phyloP scores from a whole-genome alignment of 1,140 invertebrate genomes.

The Drosophila sechellia region DNA sequence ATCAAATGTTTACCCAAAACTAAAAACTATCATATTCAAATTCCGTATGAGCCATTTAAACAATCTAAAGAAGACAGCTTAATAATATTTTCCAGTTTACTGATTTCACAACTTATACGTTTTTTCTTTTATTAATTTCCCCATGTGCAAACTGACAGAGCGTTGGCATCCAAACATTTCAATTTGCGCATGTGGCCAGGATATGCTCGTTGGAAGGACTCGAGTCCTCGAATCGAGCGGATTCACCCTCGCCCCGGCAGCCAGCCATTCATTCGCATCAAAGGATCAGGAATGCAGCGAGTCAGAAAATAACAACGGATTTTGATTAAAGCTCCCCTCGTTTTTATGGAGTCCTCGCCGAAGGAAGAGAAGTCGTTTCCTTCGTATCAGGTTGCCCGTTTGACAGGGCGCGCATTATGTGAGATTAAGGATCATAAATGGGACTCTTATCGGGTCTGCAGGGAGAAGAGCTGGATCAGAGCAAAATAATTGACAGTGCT shows the following conservation, averaged over 20 bases:
- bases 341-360: conserved; percentile 76
- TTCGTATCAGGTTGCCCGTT: conserved; percentile 75
- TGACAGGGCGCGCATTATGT: conserved; percentile 76
- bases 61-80: too few relatives aligned
- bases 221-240: conserved; percentile 45
- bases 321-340: conserved; percentile 84
- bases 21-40: too few relatives aligned
- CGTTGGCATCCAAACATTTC: conserved; percentile 82
- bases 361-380: conserved; percentile 13
- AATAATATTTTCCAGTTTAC: neutral
- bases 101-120: too few relatives aligned
- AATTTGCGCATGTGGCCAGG: conserved; percentile 78
- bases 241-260: conserved; percentile 62
- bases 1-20: too few relatives aligned
- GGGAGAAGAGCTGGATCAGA: neutral
- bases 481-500: neutral
- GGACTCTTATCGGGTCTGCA: conserved; percentile 74
- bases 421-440: conserved; percentile 84
- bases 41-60: too few relatives aligned
- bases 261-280: conserved; percentile 84
- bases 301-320: conserved; percentile 85
- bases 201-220: conserved; percentile 39
- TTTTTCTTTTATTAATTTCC: too few relatives aligned
- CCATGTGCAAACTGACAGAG: conserved; percentile 23
- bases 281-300: conserved; percentile 85